Evolutionary conservation across 2,797 vertebrate species (phyloP).

Genomic region (Gallinago stenura): DNA sequence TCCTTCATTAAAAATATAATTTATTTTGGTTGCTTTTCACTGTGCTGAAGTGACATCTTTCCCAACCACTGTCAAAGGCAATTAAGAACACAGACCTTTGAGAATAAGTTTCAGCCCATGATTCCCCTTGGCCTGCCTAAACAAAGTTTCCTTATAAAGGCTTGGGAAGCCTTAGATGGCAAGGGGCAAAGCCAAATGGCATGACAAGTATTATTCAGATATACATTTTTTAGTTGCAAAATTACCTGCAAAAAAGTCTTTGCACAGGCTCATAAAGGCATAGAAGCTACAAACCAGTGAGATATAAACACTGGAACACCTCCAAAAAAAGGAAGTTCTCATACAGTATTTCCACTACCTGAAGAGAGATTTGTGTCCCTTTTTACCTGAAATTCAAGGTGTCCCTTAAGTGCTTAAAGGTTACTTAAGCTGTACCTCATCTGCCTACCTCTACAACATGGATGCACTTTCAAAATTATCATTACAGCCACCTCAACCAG

Average conservation of each 20-base stretch:
- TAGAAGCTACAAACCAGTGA: not conserved
- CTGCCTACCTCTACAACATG: not conserved
- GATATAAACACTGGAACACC: not conserved
- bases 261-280: not conserved
- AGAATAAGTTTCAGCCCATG: not conserved
- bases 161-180: not conserved
- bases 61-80: slow-evolving; percentile 7
- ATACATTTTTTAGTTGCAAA: not conserved
- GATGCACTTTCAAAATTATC: not conserved
- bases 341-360: not conserved
- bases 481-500: not conserved
- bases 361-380: not conserved
- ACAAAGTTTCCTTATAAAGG: not conserved
- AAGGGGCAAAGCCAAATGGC: not conserved
- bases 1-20: slow-evolving; percentile 30
- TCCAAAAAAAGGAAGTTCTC: not conserved
- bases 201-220: not conserved
- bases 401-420: too few species aligned
- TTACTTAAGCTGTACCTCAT: not conserved
- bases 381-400: not conserved
- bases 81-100: not conserved
- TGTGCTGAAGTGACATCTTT: slow-evolving; percentile 21
- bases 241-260: not conserved
- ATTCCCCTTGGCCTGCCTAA: not conserved
- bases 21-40: slow-evolving; percentile 17